Conservation (phyloP, 2,113 vertebrate genomes). For the Prochilodus magdalenae region DNA sequence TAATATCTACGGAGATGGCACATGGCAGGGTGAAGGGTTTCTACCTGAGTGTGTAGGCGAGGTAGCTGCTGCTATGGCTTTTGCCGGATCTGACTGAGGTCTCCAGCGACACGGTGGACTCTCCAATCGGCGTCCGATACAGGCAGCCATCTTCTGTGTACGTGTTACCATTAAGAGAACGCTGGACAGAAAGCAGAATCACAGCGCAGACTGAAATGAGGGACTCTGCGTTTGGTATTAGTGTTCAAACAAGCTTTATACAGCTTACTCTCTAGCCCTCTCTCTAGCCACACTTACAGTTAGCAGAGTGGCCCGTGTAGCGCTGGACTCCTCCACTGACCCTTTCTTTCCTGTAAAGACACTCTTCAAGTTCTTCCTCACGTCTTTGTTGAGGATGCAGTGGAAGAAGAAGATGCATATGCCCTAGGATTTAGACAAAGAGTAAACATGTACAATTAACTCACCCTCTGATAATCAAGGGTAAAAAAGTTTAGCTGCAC, state of each 20-base stretch:
- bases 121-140: conserved; percentile 84
- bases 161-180: conserved; percentile 86
- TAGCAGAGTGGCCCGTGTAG: conserved; percentile 82
- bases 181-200: conserved; percentile 65
- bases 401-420: conserved; percentile 86
- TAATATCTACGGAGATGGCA: too few species aligned
- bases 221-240: background rate
- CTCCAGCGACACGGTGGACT: conserved; percentile 87
- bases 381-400: conserved; percentile 85
- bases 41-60: conserved; percentile 81
- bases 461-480: too few species aligned
- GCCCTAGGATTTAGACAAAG: conserved; percentile 69
- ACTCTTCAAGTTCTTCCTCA: conserved; percentile 82
- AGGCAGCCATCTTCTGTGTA: conserved; percentile 81
- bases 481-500: too few species aligned
- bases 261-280: background rate
- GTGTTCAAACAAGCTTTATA: background rate
- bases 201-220: too few species aligned
- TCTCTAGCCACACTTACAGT: conserved; percentile 37
- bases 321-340: conserved; percentile 76
- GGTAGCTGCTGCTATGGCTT: conserved; percentile 78
- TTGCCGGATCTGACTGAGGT: conserved; percentile 83
- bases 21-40: conserved; percentile 50
- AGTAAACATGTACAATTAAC: background rate
- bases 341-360: conserved; percentile 80